phyloP scores from a whole-genome alignment of 2,113 vertebrate genomes.

The Lycaon pictus region DNA sequence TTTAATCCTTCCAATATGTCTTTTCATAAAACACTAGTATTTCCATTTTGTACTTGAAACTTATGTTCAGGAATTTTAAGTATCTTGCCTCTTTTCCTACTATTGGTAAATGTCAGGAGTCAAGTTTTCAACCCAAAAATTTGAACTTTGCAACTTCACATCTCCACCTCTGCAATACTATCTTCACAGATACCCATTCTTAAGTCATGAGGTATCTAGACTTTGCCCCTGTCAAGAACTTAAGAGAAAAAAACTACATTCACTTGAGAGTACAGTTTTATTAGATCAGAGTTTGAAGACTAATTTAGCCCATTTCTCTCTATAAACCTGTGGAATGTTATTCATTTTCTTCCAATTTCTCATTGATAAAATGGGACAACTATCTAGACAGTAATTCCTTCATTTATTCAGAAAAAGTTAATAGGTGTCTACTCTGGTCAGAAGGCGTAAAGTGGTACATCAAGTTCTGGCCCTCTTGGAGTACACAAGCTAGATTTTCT shows the following conservation, averaged over 20 bases:
- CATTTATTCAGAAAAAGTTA: not conserved
- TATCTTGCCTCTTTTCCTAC: not conserved
- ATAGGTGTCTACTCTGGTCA: slow-evolving; percentile 17
- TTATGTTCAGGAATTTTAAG: not conserved
- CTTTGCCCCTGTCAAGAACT: not conserved
- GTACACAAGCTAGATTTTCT: not conserved
- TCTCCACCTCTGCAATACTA: not conserved
- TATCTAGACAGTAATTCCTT: not conserved
- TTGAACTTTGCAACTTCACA: not conserved
- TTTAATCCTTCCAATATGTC: not conserved
- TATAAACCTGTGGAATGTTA: not conserved
- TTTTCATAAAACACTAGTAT: slow-evolving; percentile 17
- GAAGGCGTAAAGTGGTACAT: not conserved
- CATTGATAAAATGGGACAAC: not conserved
- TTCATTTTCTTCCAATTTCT: not conserved
- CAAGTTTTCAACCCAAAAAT: not conserved
- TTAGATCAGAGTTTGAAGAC: not conserved
- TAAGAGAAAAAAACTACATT: not conserved
- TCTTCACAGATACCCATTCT: not conserved
- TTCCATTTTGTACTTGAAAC: not conserved
- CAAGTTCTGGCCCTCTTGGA: not conserved
- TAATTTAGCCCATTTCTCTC: not conserved
- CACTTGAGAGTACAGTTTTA: not conserved
- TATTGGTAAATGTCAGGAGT: not conserved
- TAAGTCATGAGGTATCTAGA: not conserved